Evolutionary conservation across 2,888 invertebrate genomes (phyloP).

Genomic region (Eupithecia tripunctaria): DNA sequence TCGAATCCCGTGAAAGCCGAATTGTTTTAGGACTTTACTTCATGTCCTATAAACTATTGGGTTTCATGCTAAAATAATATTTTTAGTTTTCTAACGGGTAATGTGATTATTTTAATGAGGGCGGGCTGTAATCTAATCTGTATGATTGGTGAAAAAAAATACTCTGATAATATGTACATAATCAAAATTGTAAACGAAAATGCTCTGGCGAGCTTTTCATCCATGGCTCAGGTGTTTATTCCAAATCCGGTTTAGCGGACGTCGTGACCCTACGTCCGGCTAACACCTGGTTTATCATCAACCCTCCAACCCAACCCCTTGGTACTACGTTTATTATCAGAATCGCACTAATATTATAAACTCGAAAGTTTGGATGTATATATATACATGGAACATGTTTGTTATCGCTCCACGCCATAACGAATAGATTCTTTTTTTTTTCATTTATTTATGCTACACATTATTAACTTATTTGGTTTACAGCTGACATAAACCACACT

Average conservation of each 20-base stretch:
- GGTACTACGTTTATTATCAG: background rate
- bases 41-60: too few species aligned
- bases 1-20: too few species aligned
- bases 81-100: background rate
- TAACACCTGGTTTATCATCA: constrained; percentile 19
- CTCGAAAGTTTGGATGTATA: too few species aligned
- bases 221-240: background rate
- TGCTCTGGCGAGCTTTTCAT: background rate
- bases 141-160: background rate
- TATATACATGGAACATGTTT: too few species aligned
- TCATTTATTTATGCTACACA: too few species aligned
- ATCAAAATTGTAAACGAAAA: background rate
- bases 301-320: constrained; percentile 19
- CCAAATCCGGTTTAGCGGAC: background rate
- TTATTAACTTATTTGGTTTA: too few species aligned
- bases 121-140: background rate
- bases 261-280: background rate
- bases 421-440: too few species aligned
- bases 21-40: too few species aligned
- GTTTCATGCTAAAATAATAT: background rate
- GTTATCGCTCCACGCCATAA: too few species aligned
- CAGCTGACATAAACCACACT: too few species aligned
- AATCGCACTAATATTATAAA: too few species aligned
- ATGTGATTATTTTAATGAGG: background rate
- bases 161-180: background rate